Percentiles rank a stretch among this genome's conserved stretches.
These are phyloP conservation scores for Clinocottus analis DNA, from an alignment of 2,113 vertebrate species.

Conservation along the genomic window DNA sequence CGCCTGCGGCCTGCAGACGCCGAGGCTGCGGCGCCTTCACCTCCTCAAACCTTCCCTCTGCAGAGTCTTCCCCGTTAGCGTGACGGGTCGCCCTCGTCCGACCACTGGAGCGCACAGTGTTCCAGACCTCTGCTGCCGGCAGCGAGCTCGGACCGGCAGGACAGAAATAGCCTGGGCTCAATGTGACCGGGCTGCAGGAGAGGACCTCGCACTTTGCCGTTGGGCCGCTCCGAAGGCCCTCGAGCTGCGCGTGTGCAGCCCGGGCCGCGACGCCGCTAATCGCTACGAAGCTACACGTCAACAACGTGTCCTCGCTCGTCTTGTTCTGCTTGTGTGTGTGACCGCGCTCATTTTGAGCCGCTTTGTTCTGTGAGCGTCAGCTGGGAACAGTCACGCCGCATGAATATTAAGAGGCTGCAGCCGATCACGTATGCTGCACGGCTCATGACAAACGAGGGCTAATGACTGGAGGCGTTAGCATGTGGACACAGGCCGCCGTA, in stretches of 20 bases:
- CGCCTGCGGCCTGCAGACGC: conserved; percentile 21
- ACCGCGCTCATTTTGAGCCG: conserved; percentile 52
- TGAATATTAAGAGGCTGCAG: conserved; percentile 79
- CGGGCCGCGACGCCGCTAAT: conserved; percentile 18
- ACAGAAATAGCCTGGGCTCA: conserved; percentile 60
- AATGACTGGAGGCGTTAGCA: conserved; percentile 78
- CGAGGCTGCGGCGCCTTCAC: conserved; percentile 30
- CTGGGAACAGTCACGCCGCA: conserved; percentile 60
- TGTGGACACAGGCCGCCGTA: conserved; percentile 72
- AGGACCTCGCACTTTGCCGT: conserved; percentile 11
- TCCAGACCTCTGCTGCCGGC: conserved; percentile 50
- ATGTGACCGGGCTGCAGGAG: conserved; percentile 40
- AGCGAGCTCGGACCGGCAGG: conserved; percentile 45
- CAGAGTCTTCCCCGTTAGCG: conserved; percentile 31
- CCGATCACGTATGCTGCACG: conserved; percentile 58
- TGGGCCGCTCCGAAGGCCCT: not conserved
- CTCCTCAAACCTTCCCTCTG: conserved; percentile 31
- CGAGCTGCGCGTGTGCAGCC: not conserved
- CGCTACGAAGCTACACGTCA: conserved; percentile 35
- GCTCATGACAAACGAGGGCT: conserved; percentile 81
- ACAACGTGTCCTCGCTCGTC: conserved; percentile 20
- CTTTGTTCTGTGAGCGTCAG: conserved; percentile 62
- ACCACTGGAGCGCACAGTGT: conserved; percentile 49
- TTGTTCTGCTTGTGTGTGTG: conserved; percentile 10
- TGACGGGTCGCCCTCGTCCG: conserved; percentile 43